Evolutionary conservation across 2,113 vertebrate genomes (phyloP).

Genomic region (Pitta sordida): DNA sequence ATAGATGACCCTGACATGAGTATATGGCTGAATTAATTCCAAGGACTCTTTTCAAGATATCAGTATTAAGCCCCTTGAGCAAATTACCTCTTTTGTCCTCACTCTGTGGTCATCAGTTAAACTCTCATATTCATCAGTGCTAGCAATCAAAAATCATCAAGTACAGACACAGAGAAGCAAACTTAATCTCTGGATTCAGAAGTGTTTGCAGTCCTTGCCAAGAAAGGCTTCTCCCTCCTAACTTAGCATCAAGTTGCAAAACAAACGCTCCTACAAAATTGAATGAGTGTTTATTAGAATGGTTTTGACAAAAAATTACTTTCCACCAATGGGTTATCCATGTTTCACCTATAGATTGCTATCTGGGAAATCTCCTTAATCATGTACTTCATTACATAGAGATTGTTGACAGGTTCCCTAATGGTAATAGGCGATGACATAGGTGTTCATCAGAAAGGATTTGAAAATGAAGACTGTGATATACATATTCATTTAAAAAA

Average conservation of each 20-base stretch:
- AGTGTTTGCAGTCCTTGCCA: neutral
- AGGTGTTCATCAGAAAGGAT: neutral
- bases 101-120: neutral
- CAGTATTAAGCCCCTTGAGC: neutral
- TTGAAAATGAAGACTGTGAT: neutral
- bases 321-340: neutral
- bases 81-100: constrained; percentile 1
- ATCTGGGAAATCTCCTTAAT: neutral
- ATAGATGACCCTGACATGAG: neutral
- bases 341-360: neutral
- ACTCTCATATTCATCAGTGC: neutral
- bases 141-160: neutral
- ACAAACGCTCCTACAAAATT: neutral
- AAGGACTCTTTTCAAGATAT: neutral
- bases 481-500: neutral
- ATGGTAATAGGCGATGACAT: neutral
- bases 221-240: neutral
- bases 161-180: neutral
- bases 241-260: neutral
- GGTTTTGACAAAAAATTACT: neutral
- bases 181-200: neutral
- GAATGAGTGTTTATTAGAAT: neutral
- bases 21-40: neutral
- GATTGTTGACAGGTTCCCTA: neutral
- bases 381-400: neutral